These are phyloP conservation scores for Marmota monax DNA, from an alignment of 2,113 vertebrate species.

Conservation along the genomic window DNA sequence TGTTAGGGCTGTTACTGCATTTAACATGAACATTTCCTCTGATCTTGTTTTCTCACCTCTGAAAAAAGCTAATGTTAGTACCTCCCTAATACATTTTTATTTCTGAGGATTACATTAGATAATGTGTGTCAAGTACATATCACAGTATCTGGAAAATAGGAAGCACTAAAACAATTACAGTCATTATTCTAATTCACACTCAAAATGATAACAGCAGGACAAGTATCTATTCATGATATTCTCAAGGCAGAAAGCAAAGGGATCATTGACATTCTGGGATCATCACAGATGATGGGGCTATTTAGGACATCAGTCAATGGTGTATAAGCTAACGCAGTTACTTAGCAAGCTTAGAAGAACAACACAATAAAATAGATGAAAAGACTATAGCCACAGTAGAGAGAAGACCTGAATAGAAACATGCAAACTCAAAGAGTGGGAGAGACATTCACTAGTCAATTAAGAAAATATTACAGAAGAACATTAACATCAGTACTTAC, in stretches of 20 bases:
- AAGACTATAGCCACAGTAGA: background rate
- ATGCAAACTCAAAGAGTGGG: background rate
- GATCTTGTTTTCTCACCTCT: constrained; percentile 17
- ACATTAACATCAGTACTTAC: background rate
- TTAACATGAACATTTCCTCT: constrained; percentile 7
- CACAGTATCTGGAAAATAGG: background rate
- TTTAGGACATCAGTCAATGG: background rate
- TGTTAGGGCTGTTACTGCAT: background rate
- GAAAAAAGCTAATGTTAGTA: background rate
- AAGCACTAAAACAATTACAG: constrained; percentile 41
- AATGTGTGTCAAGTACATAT: constrained; percentile 61
- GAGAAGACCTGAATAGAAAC: background rate
- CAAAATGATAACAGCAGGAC: constrained; percentile 49
- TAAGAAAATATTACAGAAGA: background rate
- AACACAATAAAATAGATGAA: background rate
- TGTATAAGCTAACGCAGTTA: background rate
- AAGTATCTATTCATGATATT: constrained; percentile 19
- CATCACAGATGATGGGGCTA: background rate
- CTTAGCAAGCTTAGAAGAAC: background rate
- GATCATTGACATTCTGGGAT: background rate
- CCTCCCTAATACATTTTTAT: constrained; percentile 21
- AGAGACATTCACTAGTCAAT: background rate
- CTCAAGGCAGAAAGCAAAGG: background rate
- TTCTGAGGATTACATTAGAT: constrained; percentile 53
- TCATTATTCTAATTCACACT: constrained; percentile 67